These are phyloP conservation scores for Chiroxiphia lanceolata DNA, from an alignment of 2,797 vertebrate genomes.

Conservation along the genomic window DNA sequence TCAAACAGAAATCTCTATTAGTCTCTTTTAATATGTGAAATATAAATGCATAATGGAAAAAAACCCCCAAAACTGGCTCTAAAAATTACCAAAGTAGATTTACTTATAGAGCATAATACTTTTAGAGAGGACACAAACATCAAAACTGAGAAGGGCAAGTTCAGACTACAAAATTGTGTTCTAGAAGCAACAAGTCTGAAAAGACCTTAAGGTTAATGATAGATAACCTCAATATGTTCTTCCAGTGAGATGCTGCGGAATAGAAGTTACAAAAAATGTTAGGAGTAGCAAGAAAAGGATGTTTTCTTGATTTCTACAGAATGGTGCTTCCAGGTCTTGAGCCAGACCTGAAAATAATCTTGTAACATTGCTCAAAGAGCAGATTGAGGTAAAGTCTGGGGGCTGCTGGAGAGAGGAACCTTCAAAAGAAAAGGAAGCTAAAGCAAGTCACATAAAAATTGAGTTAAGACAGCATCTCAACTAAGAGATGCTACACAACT, in stretches of 20 bases:
- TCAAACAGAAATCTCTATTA: neutral
- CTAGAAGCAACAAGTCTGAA: neutral
- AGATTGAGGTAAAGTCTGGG: neutral
- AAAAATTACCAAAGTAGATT: neutral
- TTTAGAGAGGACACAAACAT: neutral
- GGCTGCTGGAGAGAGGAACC: neutral
- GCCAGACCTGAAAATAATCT: neutral
- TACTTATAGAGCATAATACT: neutral
- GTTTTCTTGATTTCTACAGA: neutral
- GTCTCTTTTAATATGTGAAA: neutral
- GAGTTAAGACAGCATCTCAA: neutral
- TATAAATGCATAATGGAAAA: neutral
- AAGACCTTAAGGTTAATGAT: neutral
- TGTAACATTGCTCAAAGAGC: neutral
- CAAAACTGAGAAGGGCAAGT: neutral
- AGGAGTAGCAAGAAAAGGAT: neutral
- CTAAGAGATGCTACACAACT: neutral
- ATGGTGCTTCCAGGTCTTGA: neutral
- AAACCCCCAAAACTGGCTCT: neutral
- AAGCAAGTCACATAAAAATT: neutral
- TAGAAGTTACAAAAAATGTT: neutral
- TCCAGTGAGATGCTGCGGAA: neutral
- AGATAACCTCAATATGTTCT: neutral
- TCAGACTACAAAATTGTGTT: neutral
- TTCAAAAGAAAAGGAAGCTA: neutral